phyloP scores from a whole-genome alignment of 2,797 vertebrate species.

The Buceros bicornis region DNA sequence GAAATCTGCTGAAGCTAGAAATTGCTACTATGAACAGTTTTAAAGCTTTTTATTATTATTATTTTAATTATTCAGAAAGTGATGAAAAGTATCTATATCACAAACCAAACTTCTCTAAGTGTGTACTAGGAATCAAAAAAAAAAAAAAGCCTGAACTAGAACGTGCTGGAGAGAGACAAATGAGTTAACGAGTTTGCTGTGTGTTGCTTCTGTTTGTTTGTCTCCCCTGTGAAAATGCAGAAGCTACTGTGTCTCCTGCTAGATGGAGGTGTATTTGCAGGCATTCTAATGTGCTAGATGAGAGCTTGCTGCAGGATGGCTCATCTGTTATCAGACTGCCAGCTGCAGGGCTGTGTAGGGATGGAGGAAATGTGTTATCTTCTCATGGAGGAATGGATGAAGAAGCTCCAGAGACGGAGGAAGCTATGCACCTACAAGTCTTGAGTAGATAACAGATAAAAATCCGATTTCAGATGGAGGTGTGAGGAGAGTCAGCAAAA shows the following conservation, averaged over 20 bases:
- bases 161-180: not conserved
- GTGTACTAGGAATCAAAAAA: no score
- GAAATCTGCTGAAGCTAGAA: not conserved
- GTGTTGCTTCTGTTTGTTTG: not conserved
- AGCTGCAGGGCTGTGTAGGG: not conserved
- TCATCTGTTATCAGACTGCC: not conserved
- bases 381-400: not conserved
- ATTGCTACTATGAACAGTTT: not conserved
- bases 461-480: not conserved
- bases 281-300: not conserved
- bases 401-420: not conserved
- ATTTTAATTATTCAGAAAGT: not conserved
- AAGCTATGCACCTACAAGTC: not conserved
- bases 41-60: not conserved
- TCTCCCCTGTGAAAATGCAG: not conserved
- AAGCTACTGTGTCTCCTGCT: not conserved
- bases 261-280: not conserved
- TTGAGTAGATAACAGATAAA: not conserved
- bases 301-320: not conserved
- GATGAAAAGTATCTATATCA: not conserved
- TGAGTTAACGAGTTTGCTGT: not conserved
- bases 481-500: not conserved
- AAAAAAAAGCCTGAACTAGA: not conserved
- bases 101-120: not conserved
- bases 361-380: not conserved